Conservation (phyloP, 2,797 vertebrate genomes). For the Hemitrygon akajei region DNA sequence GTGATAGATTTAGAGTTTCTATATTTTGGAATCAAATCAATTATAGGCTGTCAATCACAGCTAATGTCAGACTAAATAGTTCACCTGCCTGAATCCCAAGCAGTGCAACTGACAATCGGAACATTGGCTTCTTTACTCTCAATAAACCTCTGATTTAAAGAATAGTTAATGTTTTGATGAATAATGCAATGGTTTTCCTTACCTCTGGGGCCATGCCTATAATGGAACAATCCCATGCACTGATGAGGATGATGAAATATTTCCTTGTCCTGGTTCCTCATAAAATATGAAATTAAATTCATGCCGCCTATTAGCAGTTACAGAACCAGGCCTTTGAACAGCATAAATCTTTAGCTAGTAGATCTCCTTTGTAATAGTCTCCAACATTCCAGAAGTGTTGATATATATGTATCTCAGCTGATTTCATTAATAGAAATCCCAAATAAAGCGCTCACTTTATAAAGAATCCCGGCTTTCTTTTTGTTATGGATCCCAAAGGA, state of each 20-base stretch:
- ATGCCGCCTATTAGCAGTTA: background rate
- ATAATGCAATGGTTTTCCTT: background rate
- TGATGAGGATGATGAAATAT: background rate
- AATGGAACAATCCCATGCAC: background rate
- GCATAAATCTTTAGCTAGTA: background rate
- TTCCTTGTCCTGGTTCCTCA: background rate
- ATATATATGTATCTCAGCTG: background rate
- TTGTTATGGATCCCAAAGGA: constrained; percentile 6
- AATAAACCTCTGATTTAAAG: constrained; percentile 10
- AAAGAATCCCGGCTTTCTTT: background rate
- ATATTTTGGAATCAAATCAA: background rate
- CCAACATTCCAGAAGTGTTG: background rate
- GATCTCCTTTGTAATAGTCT: background rate
- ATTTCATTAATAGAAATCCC: background rate
- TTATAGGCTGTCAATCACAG: background rate
- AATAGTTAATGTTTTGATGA: background rate
- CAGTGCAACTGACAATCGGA: background rate
- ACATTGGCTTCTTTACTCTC: constrained; percentile 3
- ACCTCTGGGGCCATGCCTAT: background rate
- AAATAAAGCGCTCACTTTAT: background rate
- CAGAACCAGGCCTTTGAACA: background rate
- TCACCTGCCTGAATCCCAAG: background rate
- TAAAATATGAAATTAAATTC: constrained; percentile 1
- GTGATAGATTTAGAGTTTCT: background rate
- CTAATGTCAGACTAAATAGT: background rate